Percentiles rank a stretch among this genome's conserved stretches.
Evolutionary conservation across 2,888 invertebrate genomes (phyloP).

Genomic region (Rhamnusium bicolor): DNA sequence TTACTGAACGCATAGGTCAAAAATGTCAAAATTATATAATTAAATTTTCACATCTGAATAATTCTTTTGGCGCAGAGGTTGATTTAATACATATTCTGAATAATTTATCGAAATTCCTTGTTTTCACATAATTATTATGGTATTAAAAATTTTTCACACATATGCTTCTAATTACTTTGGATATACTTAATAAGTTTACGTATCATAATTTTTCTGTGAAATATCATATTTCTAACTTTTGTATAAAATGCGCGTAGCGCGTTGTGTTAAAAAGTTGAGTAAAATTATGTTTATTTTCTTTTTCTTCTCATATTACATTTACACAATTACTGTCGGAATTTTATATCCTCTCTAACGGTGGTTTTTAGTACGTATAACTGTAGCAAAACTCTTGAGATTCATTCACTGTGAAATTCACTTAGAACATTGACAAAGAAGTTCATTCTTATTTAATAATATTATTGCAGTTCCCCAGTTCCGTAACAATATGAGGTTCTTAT

Average conservation of each 20-base stretch:
- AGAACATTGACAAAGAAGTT: constrained; percentile 11
- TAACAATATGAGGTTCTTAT: background rate
- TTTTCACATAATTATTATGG: too few relatives aligned
- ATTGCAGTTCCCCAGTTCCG: background rate
- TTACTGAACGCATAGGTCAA: background rate
- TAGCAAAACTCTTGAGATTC: constrained; percentile 15
- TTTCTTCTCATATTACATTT: background rate
- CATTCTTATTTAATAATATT: constrained; percentile 9
- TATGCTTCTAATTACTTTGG: too few relatives aligned
- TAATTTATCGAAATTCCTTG: too few relatives aligned
- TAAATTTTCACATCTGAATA: too few relatives aligned
- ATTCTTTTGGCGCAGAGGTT: too few relatives aligned
- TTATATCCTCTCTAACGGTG: constrained; percentile 27
- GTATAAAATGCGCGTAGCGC: too few relatives aligned
- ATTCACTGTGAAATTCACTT: constrained; percentile 1
- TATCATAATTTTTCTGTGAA: too few relatives aligned
- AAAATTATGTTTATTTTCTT: background rate
- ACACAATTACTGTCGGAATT: constrained; percentile 5
- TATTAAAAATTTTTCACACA: too few relatives aligned
- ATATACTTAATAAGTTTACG: too few relatives aligned
- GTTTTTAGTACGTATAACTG: constrained; percentile 30
- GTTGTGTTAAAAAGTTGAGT: background rate
- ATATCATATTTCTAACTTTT: too few relatives aligned
- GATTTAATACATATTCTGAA: too few relatives aligned
- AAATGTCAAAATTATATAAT: too few relatives aligned